Evolutionary conservation across 1,140 invertebrate species (phyloP).

Genomic region (Solenopsis invicta): DNA sequence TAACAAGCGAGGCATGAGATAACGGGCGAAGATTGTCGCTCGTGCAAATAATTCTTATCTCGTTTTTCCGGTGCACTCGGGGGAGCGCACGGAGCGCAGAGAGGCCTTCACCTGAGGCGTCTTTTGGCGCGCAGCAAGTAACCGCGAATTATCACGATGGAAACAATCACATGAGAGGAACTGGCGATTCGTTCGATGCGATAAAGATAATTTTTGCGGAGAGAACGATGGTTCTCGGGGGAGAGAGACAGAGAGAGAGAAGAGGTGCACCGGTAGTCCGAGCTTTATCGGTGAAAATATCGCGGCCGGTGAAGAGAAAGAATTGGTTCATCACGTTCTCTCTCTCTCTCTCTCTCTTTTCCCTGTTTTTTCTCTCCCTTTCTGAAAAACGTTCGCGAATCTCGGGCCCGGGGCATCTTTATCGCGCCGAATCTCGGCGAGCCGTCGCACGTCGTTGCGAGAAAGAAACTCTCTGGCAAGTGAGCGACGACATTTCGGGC

Average conservation of each 20-base stretch:
- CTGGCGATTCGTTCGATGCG: slow-evolving; percentile 9
- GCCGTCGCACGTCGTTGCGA: neutral
- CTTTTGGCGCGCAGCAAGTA: neutral
- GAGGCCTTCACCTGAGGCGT: neutral
- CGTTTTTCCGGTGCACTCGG: slow-evolving; percentile 25
- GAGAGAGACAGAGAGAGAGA: neutral
- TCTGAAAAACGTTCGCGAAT: neutral
- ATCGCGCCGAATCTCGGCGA: slow-evolving; percentile 43
- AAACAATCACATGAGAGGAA: neutral
- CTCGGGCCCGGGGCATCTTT: neutral
- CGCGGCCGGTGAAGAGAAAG: neutral
- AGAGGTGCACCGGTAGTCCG: neutral
- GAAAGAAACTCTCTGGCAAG: slow-evolving; percentile 64
- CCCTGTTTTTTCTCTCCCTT: neutral
- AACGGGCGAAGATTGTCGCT: slow-evolving; percentile 61
- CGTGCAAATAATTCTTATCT: slow-evolving; percentile 72
- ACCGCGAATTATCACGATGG: slow-evolving; percentile 22
- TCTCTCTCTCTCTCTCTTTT: neutral
- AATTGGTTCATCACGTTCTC: neutral
- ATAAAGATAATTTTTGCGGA: slow-evolving; percentile 6
- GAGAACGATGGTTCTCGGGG: neutral
- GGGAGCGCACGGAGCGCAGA: neutral
- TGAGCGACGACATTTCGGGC: slow-evolving; percentile 64
- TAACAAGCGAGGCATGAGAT: slow-evolving; percentile 61
- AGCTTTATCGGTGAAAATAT: slow-evolving; percentile 48